Conservation (phyloP, 2,797 vertebrate species). For the Jordanella pulchra region DNA sequence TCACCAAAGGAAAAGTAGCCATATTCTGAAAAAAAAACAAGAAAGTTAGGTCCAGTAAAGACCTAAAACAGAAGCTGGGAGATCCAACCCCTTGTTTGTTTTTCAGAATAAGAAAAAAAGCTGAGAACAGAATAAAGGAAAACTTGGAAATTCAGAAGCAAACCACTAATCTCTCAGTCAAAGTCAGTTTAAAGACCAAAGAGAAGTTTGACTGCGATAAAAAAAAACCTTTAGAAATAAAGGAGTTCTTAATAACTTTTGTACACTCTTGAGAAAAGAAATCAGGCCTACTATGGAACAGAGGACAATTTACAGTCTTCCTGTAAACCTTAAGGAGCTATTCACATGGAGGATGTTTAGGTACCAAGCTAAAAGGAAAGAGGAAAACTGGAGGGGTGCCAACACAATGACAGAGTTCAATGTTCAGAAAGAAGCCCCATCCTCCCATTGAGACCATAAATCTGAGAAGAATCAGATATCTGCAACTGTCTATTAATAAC, state of each 20-base stretch:
- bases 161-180: background rate
- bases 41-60: background rate
- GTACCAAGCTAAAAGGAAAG: conserved; percentile 7
- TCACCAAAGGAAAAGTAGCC: too few species aligned
- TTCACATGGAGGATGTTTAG: conserved; percentile 25
- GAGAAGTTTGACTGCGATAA: background rate
- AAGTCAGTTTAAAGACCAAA: background rate
- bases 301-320: background rate
- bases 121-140: background rate
- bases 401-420: conserved; percentile 41
- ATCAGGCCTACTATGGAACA: background rate
- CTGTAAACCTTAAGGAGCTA: background rate
- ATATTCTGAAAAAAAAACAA: background rate
- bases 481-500: conserved; percentile 47
- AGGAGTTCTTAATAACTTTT: background rate
- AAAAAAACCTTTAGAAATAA: background rate
- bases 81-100: too few species aligned
- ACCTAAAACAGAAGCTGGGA: background rate
- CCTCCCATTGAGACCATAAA: conserved; percentile 37
- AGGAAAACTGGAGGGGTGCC: conserved; percentile 22
- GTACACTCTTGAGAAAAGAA: background rate
- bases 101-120: too few species aligned
- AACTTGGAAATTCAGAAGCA: background rate
- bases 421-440: conserved; percentile 38
- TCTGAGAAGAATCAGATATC: conserved; percentile 45